A percentile compares a stretch with the other conserved stretches of the same genome.
Conservation (phyloP, 2,888 invertebrate genomes). For the Rhorus exstirpatorius region DNA sequence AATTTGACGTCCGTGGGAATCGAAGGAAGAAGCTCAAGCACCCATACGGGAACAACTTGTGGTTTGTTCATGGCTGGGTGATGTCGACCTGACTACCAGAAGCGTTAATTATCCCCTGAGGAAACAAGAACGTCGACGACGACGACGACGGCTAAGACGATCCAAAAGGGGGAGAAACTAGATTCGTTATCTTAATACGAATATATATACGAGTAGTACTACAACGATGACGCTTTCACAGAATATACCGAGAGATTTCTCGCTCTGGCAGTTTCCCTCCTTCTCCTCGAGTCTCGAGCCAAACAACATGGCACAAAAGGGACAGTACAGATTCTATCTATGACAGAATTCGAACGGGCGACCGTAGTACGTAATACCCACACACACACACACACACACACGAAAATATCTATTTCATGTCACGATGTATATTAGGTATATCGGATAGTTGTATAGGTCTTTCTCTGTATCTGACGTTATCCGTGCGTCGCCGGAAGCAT, state of each 20-base stretch:
- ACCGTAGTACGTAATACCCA: not conserved
- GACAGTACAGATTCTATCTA: slow-evolving; percentile 31
- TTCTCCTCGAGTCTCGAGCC: slow-evolving; percentile 22
- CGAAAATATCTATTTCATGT: not conserved
- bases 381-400: not conserved
- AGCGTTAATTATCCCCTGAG: slow-evolving; percentile 63
- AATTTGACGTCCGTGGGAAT: slow-evolving; percentile 59
- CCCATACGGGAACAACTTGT: slow-evolving; percentile 58
- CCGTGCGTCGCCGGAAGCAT: slow-evolving; percentile 31
- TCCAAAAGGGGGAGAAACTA: slow-evolving; percentile 35
- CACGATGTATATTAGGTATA: not conserved
- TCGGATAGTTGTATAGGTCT: slow-evolving; percentile 32
- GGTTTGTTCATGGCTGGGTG: slow-evolving; percentile 45
- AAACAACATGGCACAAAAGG: slow-evolving; percentile 35
- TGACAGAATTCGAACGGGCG: not conserved
- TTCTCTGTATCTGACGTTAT: slow-evolving; percentile 42
- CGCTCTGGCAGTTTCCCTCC: slow-evolving; percentile 8
- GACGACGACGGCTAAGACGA: slow-evolving; percentile 34
- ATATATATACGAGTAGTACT: slow-evolving; percentile 33
- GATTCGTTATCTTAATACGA: slow-evolving; percentile 60
- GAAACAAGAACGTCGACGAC: slow-evolving; percentile 26
- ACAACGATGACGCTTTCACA: slow-evolving; percentile 26
- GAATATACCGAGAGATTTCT: slow-evolving; percentile 16
- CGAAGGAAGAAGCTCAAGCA: slow-evolving; percentile 54
- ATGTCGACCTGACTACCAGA: slow-evolving; percentile 51